Base-by-base conservation (phyloP, 2,113 vertebrate genomes). In the Pyxicephalus adspersus region DNA sequence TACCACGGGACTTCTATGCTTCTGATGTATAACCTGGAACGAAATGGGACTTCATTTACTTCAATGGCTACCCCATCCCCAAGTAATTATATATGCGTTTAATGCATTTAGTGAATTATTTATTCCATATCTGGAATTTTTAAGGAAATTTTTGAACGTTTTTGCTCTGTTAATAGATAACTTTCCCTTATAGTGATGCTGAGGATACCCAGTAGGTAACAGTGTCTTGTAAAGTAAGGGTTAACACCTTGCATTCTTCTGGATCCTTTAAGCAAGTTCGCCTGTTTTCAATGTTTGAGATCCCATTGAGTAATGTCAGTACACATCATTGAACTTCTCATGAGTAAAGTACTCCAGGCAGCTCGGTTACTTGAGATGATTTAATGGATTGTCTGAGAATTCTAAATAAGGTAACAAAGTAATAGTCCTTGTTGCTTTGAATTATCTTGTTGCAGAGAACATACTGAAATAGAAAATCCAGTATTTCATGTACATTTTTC, bases 321-420 rank as follows among this genome's bases (percentile, higher is more conserved):
- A 52, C 74, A 64, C 51, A 76, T 28, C 17, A 45, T 45, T 45
- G 11, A 64, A 63, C 17, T 38, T 45, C 20, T 52, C 23, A 26
- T 19, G 38, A n/a, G 64, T 52, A 64, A 76, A 29, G 25, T 64
- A 34, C n/a, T 18, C 22, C 22, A n/a, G 38, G 11, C 45, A 76
- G 38, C 29, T 66, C 28, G 8, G 38, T 57, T 54, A 28, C 28
- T 38, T 15, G 38, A 22, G 64, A 38, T 38, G 52, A 78, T 57
- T 7, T 52, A 76, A 66, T 52, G 22, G 5, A 55, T 34, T 57
- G 51, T 78, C 64, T 67, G 16, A 45, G 22, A 68, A 67, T 51
- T 78, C 76, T 78, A 78, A 78, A 78, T 78, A 78, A 38, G 52
- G 64, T 38, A 66, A 78, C 63, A 34, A 50, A 72, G 70, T 66